phyloP scores from a whole-genome alignment of 1,140 invertebrate species.

The Thalassaphorura encarpata region DNA sequence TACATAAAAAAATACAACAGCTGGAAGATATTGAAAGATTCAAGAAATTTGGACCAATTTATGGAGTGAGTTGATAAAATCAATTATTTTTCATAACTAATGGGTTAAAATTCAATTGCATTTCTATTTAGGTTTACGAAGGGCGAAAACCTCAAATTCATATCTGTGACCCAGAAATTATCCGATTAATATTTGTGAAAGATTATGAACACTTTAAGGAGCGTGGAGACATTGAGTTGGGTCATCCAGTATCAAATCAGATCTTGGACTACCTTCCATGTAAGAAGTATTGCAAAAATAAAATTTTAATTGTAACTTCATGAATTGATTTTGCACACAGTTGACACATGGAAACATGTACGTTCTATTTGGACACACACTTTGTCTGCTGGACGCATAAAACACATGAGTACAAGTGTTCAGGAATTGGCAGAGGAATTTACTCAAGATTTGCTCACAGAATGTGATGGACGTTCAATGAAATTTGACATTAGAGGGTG shows the following conservation, averaged over 20 bases:
- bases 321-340: slow-evolving; percentile 29
- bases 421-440: neutral
- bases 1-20: slow-evolving; percentile 14
- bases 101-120: neutral
- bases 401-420: slow-evolving; percentile 3
- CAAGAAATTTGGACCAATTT: slow-evolving; percentile 24
- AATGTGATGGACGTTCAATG: neutral
- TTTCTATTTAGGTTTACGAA: slow-evolving; percentile 7
- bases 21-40: slow-evolving; percentile 17
- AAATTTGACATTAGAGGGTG: neutral
- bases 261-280: neutral
- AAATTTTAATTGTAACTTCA: no score
- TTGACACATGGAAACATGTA: slow-evolving; percentile 35
- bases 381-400: slow-evolving; percentile 14
- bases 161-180: slow-evolving; percentile 38
- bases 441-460: no score
- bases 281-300: neutral
- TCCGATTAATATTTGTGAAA: slow-evolving; percentile 43
- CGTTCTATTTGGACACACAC: slow-evolving; percentile 8
- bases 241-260: no score
- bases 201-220: slow-evolving; percentile 48
- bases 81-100: neutral
- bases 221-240: slow-evolving; percentile 31
- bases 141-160: slow-evolving; percentile 13
- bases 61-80: slow-evolving; percentile 15